A percentile compares a stretch with the other conserved stretches of the same genome.
These are phyloP conservation scores for Quadriops clusia DNA, from an alignment of 2,888 invertebrate species.

Conservation along the genomic window DNA sequence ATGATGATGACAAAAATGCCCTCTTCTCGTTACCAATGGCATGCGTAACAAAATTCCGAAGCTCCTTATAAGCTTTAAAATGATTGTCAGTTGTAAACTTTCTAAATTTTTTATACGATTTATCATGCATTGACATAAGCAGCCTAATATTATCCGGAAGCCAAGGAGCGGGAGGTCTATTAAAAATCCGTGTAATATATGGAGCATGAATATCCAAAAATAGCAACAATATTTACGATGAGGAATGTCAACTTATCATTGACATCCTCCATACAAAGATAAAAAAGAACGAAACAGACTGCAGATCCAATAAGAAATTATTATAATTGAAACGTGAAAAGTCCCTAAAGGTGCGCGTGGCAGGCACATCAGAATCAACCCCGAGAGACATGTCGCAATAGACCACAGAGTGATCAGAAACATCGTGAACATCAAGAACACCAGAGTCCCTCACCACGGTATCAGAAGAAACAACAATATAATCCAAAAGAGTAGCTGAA, in stretches of 20 bases:
- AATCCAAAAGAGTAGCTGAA: conserved; percentile 3
- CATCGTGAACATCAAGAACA: neutral
- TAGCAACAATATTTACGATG: neutral
- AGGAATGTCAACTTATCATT: conserved; percentile 2
- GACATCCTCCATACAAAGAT: conserved; percentile 1
- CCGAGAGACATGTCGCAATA: conserved; percentile 1
- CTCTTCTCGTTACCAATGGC: neutral
- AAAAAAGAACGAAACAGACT: neutral
- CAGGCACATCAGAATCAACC: neutral
- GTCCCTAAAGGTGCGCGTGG: conserved; percentile 1
- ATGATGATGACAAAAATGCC: neutral
- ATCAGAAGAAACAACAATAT: neutral
- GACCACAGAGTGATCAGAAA: conserved; percentile 4
- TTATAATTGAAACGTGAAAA: conserved; percentile 4
- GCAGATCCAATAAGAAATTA: neutral
- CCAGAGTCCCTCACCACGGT: neutral
- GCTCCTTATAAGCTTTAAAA: neutral
- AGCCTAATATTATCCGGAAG: neutral
- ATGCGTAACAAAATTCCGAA: conserved; percentile 1
- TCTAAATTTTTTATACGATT: neutral
- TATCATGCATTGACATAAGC: neutral
- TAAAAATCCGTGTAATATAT: conserved; percentile 1
- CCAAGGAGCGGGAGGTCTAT: conserved; percentile 3
- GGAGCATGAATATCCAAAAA: conserved; percentile 5
- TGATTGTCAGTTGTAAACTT: neutral